Evolutionary conservation across 1,140 invertebrate genomes (phyloP).

Genomic region (Venturia canescens): DNA sequence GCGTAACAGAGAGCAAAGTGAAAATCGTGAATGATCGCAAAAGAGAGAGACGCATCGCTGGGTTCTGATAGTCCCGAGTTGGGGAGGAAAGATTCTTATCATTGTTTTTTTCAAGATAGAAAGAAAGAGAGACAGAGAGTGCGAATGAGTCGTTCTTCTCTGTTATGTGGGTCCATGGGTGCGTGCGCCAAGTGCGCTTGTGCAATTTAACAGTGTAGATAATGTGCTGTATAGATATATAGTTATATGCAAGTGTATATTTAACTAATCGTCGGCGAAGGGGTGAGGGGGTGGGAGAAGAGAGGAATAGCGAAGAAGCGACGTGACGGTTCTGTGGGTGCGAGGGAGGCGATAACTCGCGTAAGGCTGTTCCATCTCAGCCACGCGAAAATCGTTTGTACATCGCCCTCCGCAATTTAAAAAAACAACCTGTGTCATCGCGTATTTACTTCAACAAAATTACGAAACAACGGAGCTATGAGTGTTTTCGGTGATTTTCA

Average conservation of each 20-base stretch:
- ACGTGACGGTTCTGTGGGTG: constrained; percentile 10
- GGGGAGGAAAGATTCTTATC: constrained; percentile 7
- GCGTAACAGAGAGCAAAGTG: constrained; percentile 30
- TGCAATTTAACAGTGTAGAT: constrained; percentile 39
- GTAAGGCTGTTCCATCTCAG: not conserved
- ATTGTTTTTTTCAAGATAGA: not conserved
- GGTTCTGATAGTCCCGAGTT: constrained; percentile 8
- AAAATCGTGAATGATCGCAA: constrained; percentile 35
- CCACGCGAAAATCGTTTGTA: not conserved
- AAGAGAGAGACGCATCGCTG: not conserved
- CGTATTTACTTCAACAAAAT: too few relatives aligned
- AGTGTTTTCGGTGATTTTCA: constrained; percentile 93
- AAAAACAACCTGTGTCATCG: not conserved
- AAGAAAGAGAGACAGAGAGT: not conserved
- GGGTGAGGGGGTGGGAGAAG: not conserved
- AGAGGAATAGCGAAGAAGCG: not conserved
- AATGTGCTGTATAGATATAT: not conserved
- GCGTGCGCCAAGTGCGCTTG: constrained; percentile 45
- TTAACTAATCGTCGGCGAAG: not conserved
- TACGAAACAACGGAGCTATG: constrained; percentile 76
- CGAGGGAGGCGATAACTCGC: constrained; percentile 12
- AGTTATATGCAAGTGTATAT: constrained; percentile 1
- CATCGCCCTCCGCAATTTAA: constrained; percentile 1
- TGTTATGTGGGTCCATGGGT: constrained; percentile 41
- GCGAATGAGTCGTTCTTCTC: not conserved